Conservation (phyloP, 2,797 vertebrate species). For the Pelochelys cantorii region DNA sequence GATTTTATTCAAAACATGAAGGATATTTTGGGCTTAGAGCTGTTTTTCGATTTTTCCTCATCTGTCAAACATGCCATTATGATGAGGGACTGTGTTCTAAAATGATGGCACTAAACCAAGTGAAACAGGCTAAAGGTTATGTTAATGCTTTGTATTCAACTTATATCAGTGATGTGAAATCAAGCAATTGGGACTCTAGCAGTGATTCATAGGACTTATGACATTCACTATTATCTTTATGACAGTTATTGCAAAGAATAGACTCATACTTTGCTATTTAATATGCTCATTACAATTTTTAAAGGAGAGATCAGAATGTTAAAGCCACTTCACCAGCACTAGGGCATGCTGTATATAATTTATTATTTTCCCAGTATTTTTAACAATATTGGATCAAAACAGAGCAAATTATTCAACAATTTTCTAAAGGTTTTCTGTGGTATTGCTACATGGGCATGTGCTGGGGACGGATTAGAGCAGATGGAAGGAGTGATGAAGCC, state of each 20-base stretch:
- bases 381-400: neutral
- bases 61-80: neutral
- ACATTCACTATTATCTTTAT: neutral
- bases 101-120: neutral
- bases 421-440: neutral
- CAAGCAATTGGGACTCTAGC: neutral
- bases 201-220: neutral
- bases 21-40: neutral
- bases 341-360: neutral
- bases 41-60: neutral
- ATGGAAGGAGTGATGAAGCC: neutral
- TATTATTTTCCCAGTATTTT: neutral
- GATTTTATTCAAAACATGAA: neutral
- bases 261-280: neutral
- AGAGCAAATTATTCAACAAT: neutral
- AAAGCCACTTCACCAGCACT: neutral
- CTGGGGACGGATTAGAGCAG: too few relatives aligned
- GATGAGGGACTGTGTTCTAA: neutral
- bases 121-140: neutral
- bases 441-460: neutral
- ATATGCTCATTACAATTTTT: neutral
- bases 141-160: neutral
- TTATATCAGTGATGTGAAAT: neutral
- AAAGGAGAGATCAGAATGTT: neutral
- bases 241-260: neutral